Evolutionary conservation across 2,113 vertebrate genomes (phyloP), one percentile per base, ranked within the genome.

Genomic region (Vimba vimba): DNA sequence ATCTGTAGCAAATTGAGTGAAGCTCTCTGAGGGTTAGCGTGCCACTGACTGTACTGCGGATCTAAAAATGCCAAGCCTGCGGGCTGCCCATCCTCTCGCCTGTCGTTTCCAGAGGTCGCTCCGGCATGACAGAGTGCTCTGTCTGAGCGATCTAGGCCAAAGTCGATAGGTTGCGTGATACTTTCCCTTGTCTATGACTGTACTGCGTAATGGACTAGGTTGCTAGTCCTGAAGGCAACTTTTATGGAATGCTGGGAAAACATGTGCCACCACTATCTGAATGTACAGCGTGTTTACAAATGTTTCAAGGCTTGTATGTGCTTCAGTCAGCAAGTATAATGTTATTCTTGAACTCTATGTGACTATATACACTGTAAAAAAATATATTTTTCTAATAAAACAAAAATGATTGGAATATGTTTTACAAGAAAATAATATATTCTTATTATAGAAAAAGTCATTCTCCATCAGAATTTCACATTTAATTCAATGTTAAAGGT

Each of bases 1-100:
- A 81, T 81, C 66, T 86, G 85, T n/a, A 82, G 62, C 19, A 75
- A 80, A 82, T 86, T 86, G n/a, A 27, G 12, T 45, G 50, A 36
- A 36, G 64, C 33, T 80, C 77, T 86, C 21, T 50, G 33, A 52
- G 27, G 84, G 64, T 80, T 86, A 81, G 85, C 52, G 79, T 82
- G 69, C 79, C 69, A 86, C 45, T 17, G 47, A 71, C 12, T 55
- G 77, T 64, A 52, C 45, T n/a, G 33, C 6, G 6, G 36, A 60
- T 64, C 15, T 15, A 66, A 39, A 86, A 71, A 80, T 27, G 25
- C 64, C 84, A 30, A 10, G 76, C 76, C 77, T 86, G 76, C 66
- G 19, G 64, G 77, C 39, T n/a, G 27, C 79, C 62, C 25, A 23
- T 69, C 79, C 33, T 47, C 60, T 66, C 45, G 15, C 59, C 45